Conservation (phyloP, 23 tunicate species). For the Styela clava region DNA sequence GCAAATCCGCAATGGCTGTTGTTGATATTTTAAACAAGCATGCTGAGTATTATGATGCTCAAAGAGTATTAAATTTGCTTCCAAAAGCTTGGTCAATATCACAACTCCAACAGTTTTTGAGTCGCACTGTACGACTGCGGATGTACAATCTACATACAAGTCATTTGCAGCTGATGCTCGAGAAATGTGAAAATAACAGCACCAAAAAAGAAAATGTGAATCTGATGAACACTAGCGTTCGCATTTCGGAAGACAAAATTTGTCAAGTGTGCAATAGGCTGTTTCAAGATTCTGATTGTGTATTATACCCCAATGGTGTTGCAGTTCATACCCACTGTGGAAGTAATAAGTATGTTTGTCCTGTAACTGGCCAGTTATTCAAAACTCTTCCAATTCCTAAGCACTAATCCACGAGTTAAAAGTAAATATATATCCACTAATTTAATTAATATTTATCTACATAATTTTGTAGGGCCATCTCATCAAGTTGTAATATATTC, state of each 20-base stretch:
- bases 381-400: slow-evolving; percentile 2
- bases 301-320: slow-evolving; percentile 73
- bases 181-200: slow-evolving; percentile 25
- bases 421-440: background rate
- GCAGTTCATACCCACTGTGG: slow-evolving; percentile 76
- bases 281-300: slow-evolving; percentile 40
- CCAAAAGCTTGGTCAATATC: slow-evolving; percentile 69
- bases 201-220: slow-evolving; percentile 31
- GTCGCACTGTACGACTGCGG: slow-evolving; percentile 26
- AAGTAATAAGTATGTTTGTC: slow-evolving; percentile 69
- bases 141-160: slow-evolving; percentile 30
- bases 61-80: slow-evolving; percentile 47
- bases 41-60: slow-evolving; percentile 56
- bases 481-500: too few relatives aligned
- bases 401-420: too few relatives aligned
- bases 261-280: slow-evolving; percentile 59
- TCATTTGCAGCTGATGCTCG: slow-evolving; percentile 42
- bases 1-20: slow-evolving; percentile 39
- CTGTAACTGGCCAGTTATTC: slow-evolving; percentile 85
- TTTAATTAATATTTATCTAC: background rate
- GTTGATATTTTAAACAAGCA: slow-evolving; percentile 56
- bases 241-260: slow-evolving; percentile 45
- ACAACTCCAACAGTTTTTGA: slow-evolving; percentile 36
- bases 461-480: too few relatives aligned
- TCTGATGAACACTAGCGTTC: slow-evolving; percentile 36